Evolutionary conservation across 92 coral and sea anemone species (phyloP).

Genomic region (Palythoa grandiflora): DNA sequence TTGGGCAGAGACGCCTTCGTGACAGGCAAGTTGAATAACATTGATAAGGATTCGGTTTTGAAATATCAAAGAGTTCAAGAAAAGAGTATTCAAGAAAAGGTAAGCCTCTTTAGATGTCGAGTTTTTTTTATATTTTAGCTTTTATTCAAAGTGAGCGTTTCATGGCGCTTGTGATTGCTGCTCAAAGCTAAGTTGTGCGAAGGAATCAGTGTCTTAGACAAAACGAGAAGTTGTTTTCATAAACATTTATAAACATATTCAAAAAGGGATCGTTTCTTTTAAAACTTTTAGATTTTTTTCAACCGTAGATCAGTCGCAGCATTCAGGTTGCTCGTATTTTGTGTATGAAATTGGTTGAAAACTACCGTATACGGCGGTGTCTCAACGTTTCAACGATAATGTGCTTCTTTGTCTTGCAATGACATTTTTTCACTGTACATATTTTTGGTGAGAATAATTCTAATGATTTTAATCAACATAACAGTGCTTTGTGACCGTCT

Average conservation of each 20-base stretch:
- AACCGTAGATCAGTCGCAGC: neutral
- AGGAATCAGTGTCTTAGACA: neutral
- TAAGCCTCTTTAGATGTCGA: neutral
- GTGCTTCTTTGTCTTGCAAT: neutral
- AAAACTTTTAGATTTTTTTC: no score
- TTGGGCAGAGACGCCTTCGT: neutral
- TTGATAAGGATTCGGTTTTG: neutral
- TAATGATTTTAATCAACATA: neutral
- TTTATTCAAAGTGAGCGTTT: no score
- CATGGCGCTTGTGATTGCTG: neutral
- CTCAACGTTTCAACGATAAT: neutral
- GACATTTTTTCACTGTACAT: neutral
- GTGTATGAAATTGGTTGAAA: neutral
- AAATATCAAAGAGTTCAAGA: neutral
- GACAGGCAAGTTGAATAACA: neutral
- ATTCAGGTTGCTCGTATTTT: neutral
- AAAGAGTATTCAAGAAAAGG: neutral
- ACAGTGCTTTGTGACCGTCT: neutral
- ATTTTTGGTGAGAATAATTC: neutral
- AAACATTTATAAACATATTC: no score
- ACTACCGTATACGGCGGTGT: neutral
- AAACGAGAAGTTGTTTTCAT: neutral
- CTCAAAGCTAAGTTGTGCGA: neutral
- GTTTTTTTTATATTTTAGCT: neutral
- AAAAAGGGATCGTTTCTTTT: neutral